Percentiles rank a stretch among this genome's conserved stretches.
These are phyloP conservation scores for Microhierax caerulescens DNA, from an alignment of 2,797 vertebrate genomes.

Conservation along the genomic window DNA sequence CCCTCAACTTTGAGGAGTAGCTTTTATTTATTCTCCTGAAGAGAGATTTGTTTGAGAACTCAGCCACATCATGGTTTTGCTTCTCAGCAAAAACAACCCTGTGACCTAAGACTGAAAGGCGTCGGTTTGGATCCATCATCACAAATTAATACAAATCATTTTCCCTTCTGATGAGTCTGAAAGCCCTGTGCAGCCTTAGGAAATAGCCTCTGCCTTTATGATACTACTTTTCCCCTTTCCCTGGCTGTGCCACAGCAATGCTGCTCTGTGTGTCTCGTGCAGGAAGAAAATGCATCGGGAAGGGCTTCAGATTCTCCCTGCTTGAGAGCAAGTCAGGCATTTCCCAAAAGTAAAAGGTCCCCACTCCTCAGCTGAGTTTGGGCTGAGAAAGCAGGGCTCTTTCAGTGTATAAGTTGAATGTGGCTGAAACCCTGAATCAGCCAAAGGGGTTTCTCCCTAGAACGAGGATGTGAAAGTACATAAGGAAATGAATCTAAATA, in stretches of 20 bases:
- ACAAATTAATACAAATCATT: neutral
- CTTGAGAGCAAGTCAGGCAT: neutral
- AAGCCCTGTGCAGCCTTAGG: neutral
- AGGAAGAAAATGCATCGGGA: neutral
- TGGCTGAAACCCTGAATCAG: neutral
- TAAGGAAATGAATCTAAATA: neutral
- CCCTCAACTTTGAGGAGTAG: neutral
- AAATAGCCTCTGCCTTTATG: neutral
- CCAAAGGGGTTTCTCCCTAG: neutral
- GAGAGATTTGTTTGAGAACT: neutral
- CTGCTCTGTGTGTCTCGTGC: neutral
- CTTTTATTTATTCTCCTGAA: neutral
- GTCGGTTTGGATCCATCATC: neutral
- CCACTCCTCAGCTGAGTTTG: neutral
- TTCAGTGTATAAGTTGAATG: neutral
- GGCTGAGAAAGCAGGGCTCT: neutral
- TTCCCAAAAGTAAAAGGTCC: neutral
- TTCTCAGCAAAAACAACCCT: neutral
- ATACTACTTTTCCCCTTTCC: neutral
- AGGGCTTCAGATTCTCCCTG: neutral
- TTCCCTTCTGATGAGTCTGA: neutral
- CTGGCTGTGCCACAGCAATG: rapidly evolving
- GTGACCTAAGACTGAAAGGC: neutral
- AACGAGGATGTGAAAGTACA: neutral
- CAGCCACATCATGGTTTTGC: neutral